Percentiles rank a stretch among this genome's conserved stretches.
Conservation (phyloP, 2,888 invertebrate species). For the Melipona bicolor region DNA sequence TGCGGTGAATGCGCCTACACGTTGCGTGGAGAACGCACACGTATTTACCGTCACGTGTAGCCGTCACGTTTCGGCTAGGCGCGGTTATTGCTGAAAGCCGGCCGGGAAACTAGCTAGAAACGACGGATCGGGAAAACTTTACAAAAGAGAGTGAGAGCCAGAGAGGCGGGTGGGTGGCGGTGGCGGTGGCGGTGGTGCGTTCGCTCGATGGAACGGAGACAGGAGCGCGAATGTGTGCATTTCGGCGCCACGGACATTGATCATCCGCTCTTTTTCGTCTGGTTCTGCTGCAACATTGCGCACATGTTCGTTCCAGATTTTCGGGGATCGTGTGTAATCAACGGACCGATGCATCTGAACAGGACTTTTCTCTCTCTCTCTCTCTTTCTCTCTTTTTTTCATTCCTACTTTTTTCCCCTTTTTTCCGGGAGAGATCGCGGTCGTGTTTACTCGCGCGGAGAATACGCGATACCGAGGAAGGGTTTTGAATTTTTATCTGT, state of each 20-base stretch:
- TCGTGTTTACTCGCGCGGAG: constrained; percentile 42
- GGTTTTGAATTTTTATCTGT: constrained; percentile 40
- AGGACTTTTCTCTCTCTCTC: neutral
- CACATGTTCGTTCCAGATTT: constrained; percentile 57
- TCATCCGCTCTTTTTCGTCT: constrained; percentile 60
- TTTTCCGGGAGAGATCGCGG: constrained; percentile 27
- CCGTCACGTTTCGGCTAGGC: constrained; percentile 51
- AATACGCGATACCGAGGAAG: constrained; percentile 25
- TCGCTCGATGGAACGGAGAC: constrained; percentile 32
- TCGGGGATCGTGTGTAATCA: constrained; percentile 59
- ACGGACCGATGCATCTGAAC: constrained; percentile 55
- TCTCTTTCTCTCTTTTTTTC: neutral
- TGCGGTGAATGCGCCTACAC: constrained; percentile 23
- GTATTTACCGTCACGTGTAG: constrained; percentile 54
- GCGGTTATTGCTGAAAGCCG: constrained; percentile 42
- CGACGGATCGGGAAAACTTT: constrained; percentile 53
- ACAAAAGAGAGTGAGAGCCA: constrained; percentile 15
- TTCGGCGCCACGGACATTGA: constrained; percentile 54
- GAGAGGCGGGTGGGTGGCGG: neutral
- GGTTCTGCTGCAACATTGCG: constrained; percentile 54
- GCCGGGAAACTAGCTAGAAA: constrained; percentile 49
- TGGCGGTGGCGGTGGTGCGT: neutral
- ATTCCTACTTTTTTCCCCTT: neutral
- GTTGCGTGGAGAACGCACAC: constrained; percentile 14
- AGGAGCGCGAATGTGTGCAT: constrained; percentile 49